These are phyloP conservation scores for Pollenia griseotomentosa DNA, from an alignment of 2,888 invertebrate genomes.

Conservation along the genomic window DNA sequence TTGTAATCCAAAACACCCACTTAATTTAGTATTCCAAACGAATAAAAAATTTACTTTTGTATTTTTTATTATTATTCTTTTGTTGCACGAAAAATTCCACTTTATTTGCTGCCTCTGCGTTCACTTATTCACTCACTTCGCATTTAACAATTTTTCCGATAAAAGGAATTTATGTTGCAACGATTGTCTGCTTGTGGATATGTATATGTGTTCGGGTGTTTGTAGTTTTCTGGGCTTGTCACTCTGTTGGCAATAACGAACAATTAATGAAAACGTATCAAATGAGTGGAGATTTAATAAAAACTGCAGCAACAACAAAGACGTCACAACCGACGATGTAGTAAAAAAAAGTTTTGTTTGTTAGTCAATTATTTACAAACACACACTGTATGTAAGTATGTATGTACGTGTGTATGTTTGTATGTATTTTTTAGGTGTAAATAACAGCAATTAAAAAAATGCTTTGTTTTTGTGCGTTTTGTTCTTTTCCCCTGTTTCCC, in stretches of 20 bases:
- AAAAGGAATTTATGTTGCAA: conserved; percentile 43
- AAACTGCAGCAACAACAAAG: neutral
- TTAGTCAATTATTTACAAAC: neutral
- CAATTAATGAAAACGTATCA: conserved; percentile 30
- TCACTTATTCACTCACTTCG: conserved; percentile 23
- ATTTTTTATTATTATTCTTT: conserved; percentile 16
- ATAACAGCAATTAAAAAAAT: conserved; percentile 35
- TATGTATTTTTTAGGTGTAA: conserved; percentile 12
- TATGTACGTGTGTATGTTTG: neutral
- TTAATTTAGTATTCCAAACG: neutral
- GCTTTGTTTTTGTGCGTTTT: conserved; percentile 60
- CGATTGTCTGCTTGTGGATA: neutral
- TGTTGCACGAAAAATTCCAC: conserved; percentile 31
- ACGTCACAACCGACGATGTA: conserved; percentile 1
- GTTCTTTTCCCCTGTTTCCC: conserved; percentile 31
- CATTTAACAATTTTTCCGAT: conserved; percentile 55
- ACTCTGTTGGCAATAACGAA: conserved; percentile 24
- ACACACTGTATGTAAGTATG: neutral
- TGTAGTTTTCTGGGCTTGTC: neutral
- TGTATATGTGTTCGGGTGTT: neutral
- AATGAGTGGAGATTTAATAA: neutral
- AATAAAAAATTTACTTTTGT: conserved; percentile 16
- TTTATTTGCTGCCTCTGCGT: conserved; percentile 1
- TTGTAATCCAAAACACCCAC: conserved; percentile 3
- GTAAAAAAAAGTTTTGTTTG: conserved; percentile 22